Percentiles rank a stretch among this genome's conserved stretches.
phyloP scores from a whole-genome alignment of 2,113 vertebrate species.

The Rhinoderma darwinii region DNA sequence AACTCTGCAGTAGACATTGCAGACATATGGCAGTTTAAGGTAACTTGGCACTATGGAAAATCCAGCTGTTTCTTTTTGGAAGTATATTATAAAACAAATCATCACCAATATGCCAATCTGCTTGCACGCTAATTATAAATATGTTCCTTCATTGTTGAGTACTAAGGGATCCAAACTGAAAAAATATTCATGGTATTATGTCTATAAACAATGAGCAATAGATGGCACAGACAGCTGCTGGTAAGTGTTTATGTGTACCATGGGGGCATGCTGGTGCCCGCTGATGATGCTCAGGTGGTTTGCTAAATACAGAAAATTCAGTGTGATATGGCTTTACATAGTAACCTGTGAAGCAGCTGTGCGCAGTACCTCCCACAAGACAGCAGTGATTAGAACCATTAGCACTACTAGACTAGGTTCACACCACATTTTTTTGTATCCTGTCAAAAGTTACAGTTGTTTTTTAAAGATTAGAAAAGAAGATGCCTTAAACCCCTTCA shows the following conservation, averaged over 20 bases:
- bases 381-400: conserved; percentile 42
- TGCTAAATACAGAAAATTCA: conserved; percentile 1
- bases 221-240: background rate
- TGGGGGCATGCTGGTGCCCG: background rate
- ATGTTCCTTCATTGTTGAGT: conserved; percentile 22
- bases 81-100: conserved; percentile 33
- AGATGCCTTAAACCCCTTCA: too few species aligned
- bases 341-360: conserved; percentile 36
- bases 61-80: conserved; percentile 51
- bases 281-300: background rate
- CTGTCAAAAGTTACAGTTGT: too few species aligned
- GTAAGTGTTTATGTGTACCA: conserved; percentile 10
- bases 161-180: conserved; percentile 3
- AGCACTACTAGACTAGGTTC: too few species aligned
- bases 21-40: conserved; percentile 22
- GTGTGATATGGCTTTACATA: background rate
- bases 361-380: background rate
- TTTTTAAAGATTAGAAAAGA: too few species aligned
- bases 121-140: conserved; percentile 37
- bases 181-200: conserved; percentile 17
- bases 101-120: conserved; percentile 32
- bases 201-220: conserved; percentile 10
- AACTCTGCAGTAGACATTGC: background rate
- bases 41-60: conserved; percentile 33
- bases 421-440: too few species aligned